A percentile compares a stretch with the other conserved stretches of the same genome.
phyloP scores from a whole-genome alignment of 2,797 vertebrate genomes.

The Acrocephalus scirpaceus region DNA sequence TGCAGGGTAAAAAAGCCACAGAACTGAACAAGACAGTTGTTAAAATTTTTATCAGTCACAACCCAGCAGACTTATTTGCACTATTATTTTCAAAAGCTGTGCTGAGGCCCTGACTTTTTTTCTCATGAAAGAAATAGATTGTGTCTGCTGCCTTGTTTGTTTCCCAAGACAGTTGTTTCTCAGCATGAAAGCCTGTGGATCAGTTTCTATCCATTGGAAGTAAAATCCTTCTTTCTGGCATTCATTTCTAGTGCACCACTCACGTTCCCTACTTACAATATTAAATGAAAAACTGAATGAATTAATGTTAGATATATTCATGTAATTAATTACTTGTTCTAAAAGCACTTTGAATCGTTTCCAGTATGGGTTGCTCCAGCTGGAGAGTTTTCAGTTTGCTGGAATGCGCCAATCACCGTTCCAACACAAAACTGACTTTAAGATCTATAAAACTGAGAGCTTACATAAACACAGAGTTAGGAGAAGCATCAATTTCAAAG shows the following conservation, averaged over 20 bases:
- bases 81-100: neutral
- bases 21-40: neutral
- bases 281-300: neutral
- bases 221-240: neutral
- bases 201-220: neutral
- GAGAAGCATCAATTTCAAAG: constrained; percentile 28
- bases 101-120: neutral
- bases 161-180: neutral
- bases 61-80: neutral
- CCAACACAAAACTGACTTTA: constrained; percentile 33
- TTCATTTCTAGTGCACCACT: neutral
- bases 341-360: neutral
- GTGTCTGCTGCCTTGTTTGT: neutral
- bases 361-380: neutral
- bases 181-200: neutral
- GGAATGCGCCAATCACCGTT: neutral
- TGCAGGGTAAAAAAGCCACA: constrained; percentile 53
- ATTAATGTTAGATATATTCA: neutral
- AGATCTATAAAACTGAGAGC: constrained; percentile 7
- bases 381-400: constrained; percentile 16
- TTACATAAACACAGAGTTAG: constrained; percentile 25
- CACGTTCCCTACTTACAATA: neutral
- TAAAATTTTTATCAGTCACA: neutral
- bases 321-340: neutral
- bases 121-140: neutral